Conservation (phyloP, 1,140 invertebrate species). For the Atta cephalotes region DNA sequence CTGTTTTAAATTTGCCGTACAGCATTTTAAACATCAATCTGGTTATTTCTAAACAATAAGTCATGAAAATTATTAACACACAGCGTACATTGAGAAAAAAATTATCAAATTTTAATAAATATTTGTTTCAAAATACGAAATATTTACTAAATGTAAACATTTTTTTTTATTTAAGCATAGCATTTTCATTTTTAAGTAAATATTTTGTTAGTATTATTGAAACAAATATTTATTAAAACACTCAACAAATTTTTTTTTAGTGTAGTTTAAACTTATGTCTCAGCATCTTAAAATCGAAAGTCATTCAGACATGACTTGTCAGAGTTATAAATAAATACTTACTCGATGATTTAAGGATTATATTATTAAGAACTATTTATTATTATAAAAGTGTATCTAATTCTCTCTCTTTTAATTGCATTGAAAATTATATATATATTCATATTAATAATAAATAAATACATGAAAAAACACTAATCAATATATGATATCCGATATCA, state of each 20-base stretch:
- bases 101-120: too few species aligned
- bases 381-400: neutral
- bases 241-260: too few species aligned
- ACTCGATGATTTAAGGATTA: neutral
- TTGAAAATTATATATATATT: too few species aligned
- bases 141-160: too few species aligned
- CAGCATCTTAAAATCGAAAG: neutral
- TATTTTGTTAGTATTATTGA: too few species aligned
- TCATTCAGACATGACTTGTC: neutral
- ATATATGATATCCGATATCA: neutral
- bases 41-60: neutral
- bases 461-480: neutral
- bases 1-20: neutral
- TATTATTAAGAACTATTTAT: neutral
- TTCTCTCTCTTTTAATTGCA: neutral
- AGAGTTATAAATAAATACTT: neutral
- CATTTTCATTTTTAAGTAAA: too few species aligned
- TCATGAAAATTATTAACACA: neutral
- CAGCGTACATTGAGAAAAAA: too few species aligned
- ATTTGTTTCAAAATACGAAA: too few species aligned
- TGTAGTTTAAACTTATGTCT: neutral
- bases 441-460: too few species aligned
- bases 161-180: too few species aligned
- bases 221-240: too few species aligned
- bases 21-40: conserved; percentile 1